Conservation (phyloP, 64 coral and sea anemone species). For the Orbicella faveolata region DNA sequence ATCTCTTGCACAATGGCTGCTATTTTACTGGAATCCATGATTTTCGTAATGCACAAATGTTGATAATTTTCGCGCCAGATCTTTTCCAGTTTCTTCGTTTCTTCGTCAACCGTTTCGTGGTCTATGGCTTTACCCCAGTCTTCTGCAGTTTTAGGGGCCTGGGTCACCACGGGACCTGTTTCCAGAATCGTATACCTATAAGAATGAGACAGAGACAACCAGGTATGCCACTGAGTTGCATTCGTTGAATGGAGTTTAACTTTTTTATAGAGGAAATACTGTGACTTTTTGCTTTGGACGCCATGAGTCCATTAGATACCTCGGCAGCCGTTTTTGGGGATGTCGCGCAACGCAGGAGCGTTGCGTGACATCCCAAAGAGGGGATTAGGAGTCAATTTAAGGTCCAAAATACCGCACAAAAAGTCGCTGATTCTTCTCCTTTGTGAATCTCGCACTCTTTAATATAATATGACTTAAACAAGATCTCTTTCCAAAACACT, state of each 20-base stretch:
- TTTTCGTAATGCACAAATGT: too few relatives aligned
- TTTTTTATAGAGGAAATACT: not conserved
- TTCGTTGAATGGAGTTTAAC: not conserved
- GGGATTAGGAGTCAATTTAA: too few relatives aligned
- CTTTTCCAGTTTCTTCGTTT: not conserved
- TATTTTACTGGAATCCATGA: not conserved
- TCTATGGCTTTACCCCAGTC: slow-evolving; percentile 36
- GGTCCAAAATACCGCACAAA: too few relatives aligned
- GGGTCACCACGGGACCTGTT: slow-evolving; percentile 48
- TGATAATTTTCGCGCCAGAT: too few relatives aligned
- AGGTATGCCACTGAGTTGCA: not conserved
- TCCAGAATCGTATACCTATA: slow-evolving; percentile 25
- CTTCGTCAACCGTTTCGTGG: slow-evolving; percentile 24
- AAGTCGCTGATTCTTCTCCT: too few relatives aligned
- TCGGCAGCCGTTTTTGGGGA: too few relatives aligned
- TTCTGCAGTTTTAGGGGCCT: slow-evolving; percentile 16
- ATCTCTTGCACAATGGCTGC: not conserved
- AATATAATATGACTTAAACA: not conserved
- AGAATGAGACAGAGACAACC: not conserved
- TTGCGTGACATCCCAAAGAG: too few relatives aligned
- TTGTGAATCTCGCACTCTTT: too few relatives aligned
- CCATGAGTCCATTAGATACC: too few relatives aligned
- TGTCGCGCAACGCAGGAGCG: too few relatives aligned
- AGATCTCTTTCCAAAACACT: too few relatives aligned
- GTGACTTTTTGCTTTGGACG: too few relatives aligned